phyloP scores from a whole-genome alignment of 2,113 vertebrate genomes.

The Forbesichthys agassizii region DNA sequence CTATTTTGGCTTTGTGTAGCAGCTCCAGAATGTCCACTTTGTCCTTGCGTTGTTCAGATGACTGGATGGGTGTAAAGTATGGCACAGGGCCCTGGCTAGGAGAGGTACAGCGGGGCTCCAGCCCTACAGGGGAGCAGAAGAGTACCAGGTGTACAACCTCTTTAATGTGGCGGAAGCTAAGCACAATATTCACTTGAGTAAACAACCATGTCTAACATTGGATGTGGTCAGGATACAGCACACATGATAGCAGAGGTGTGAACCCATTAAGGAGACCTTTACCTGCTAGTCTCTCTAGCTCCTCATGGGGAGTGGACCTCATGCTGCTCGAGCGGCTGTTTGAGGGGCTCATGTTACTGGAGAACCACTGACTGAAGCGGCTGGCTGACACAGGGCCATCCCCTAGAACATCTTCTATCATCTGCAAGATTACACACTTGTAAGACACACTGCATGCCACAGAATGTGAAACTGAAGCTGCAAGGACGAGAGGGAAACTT shows the following conservation, averaged over 20 bases:
- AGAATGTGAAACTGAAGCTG: slow-evolving; percentile 25
- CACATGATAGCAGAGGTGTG: no score
- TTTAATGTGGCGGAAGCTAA: background rate
- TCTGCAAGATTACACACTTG: slow-evolving; percentile 70
- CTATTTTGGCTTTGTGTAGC: slow-evolving; percentile 96
- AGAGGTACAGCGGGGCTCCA: slow-evolving; percentile 86
- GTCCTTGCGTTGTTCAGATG: slow-evolving; percentile 86
- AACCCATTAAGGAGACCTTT: slow-evolving; percentile 32
- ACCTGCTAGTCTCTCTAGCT: slow-evolving; percentile 95
- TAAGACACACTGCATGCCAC: slow-evolving; percentile 10
- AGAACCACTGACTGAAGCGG: slow-evolving; percentile 96
- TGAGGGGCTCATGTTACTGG: slow-evolving; percentile 87
- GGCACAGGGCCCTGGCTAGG: slow-evolving; percentile 85
- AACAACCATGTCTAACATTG: no score
- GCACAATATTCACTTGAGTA: no score
- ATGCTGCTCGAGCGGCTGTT: slow-evolving; percentile 94
- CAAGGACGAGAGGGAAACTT: slow-evolving; percentile 60
- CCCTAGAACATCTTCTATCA: slow-evolving; percentile 97
- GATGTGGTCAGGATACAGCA: no score
- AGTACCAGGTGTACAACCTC: background rate
- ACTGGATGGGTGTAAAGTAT: slow-evolving; percentile 95
- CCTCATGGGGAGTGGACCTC: slow-evolving; percentile 95
- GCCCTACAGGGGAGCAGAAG: slow-evolving; percentile 67
- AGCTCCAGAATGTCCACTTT: slow-evolving; percentile 98
- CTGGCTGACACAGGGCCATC: slow-evolving; percentile 91